Percentiles rank a stretch among this genome's conserved stretches.
These are phyloP conservation scores for Trematocara unimaculatum DNA, from an alignment of 2,113 vertebrate genomes.

Conservation along the genomic window DNA sequence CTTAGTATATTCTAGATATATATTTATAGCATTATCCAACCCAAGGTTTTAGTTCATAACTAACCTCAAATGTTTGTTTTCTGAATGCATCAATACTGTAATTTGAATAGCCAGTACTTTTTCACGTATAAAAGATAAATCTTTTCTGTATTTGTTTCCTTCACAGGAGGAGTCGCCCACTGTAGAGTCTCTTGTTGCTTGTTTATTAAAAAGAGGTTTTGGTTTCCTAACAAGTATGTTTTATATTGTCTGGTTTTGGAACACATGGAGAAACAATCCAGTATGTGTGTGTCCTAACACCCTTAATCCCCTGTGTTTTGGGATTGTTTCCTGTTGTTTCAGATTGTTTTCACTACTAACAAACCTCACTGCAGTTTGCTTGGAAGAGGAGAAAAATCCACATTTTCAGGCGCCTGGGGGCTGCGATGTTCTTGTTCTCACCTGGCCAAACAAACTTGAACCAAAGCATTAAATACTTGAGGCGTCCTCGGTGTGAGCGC, in stretches of 20 bases:
- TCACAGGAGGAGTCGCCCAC: not conserved
- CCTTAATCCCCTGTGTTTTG: not conserved
- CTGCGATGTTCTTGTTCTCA: constrained; percentile 8
- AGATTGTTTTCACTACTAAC: constrained; percentile 37
- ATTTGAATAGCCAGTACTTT: not conserved
- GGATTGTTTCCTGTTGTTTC: constrained; percentile 35
- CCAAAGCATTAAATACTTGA: not conserved
- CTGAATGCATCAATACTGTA: not conserved
- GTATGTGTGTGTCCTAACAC: constrained; percentile 16
- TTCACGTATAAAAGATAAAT: not conserved
- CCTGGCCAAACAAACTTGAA: constrained; percentile 44
- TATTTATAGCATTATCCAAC: not conserved
- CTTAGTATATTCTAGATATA: not conserved
- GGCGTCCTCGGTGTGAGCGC: not conserved
- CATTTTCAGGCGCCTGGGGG: not conserved
- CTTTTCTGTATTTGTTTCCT: not conserved
- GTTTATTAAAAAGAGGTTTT: not conserved
- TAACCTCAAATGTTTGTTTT: not conserved
- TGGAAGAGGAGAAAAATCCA: constrained; percentile 18
- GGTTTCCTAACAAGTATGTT: not conserved
- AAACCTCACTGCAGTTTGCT: constrained; percentile 11
- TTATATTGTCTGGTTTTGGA: not conserved
- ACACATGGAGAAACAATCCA: not conserved
- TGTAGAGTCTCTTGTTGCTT: not conserved
- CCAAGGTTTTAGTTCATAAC: not conserved